Evolutionary conservation across 2,113 vertebrate genomes (phyloP).

Genomic region (Caracal caracal): DNA sequence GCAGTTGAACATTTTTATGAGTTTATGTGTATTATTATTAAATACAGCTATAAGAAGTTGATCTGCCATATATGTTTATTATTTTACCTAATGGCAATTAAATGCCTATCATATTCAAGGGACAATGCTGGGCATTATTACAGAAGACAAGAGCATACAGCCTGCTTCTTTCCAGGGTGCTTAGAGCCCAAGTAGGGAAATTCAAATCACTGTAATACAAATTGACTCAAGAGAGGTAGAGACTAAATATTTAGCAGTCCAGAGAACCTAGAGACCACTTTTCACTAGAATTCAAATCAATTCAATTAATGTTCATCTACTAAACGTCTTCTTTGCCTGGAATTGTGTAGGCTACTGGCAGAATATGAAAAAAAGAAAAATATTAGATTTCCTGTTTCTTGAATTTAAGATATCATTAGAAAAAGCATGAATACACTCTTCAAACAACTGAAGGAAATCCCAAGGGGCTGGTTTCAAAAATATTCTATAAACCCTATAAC

Average conservation of each 20-base stretch:
- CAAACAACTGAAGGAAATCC: not conserved
- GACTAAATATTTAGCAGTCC: not conserved
- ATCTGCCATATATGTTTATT: not conserved
- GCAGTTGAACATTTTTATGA: not conserved
- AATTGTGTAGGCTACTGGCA: not conserved
- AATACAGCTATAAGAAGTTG: not conserved
- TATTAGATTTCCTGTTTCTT: not conserved
- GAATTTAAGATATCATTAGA: not conserved
- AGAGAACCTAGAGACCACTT: not conserved
- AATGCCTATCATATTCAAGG: not conserved
- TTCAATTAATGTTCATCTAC: not conserved
- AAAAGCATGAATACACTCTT: not conserved
- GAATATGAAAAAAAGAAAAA: not conserved
- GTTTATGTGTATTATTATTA: not conserved
- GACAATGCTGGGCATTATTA: not conserved
- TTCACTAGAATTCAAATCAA: conserved; percentile 17
- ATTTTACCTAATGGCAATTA: conserved; percentile 5
- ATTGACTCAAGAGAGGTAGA: not conserved
- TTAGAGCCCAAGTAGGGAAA: not conserved
- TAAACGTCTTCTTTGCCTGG: not conserved
- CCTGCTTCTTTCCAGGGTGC: not conserved
- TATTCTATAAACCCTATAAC: not conserved
- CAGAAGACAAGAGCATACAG: not conserved
- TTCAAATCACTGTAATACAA: not conserved
- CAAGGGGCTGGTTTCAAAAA: not conserved